Base-by-base conservation (phyloP, 2,797 vertebrate species). In the Gambusia yucatana region DNA sequence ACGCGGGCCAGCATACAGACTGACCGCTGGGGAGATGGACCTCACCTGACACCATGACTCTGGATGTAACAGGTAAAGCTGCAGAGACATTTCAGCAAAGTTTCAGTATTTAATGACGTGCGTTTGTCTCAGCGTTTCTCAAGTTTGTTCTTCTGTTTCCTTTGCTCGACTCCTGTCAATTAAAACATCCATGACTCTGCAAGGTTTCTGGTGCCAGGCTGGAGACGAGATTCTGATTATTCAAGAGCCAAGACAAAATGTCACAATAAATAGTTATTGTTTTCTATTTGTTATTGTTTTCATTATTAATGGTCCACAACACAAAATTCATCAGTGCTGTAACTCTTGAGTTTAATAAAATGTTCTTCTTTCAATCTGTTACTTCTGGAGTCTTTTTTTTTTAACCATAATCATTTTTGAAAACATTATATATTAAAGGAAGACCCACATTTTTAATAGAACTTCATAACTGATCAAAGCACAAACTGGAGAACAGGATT, bases 1-100 rank as follows among this genome's bases (percentile, higher is more conserved):
- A 96, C 79, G 93, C 88, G 0, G 96, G 96, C 9, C 92, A 95
- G 76, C 96, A 96, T 83, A 96, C 95, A 0, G 94, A 96, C 82
- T 93, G 95, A 13, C 92, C 89, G 0, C 90, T 94, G 83, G 95
- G 95, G 4, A 89, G 94, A 78, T 96, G 95, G 96, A 96, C 96
- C 8, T 96, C 96, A 17, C 93, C 95, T 0, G 93, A 96, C 85
- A 91, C 92, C 48, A 85, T 96, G 77, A 87, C 81, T 30, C 94
- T 96, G 0, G 90, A 92, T 13, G 95, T 96, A 28, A 96, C 95
- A 87, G 95, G 96, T 95, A 59, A 14, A 46, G 44, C 44, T 46
- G 44, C 44, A 14, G 13, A 46, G 3, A 46, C 13, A 46, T 46
- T 13, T 46, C 13, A 13, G 13, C 44, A 46, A 46, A 46, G 44